These are phyloP conservation scores for Brachypalpus laphriformis DNA, from an alignment of 2,888 invertebrate genomes.

Conservation along the genomic window DNA sequence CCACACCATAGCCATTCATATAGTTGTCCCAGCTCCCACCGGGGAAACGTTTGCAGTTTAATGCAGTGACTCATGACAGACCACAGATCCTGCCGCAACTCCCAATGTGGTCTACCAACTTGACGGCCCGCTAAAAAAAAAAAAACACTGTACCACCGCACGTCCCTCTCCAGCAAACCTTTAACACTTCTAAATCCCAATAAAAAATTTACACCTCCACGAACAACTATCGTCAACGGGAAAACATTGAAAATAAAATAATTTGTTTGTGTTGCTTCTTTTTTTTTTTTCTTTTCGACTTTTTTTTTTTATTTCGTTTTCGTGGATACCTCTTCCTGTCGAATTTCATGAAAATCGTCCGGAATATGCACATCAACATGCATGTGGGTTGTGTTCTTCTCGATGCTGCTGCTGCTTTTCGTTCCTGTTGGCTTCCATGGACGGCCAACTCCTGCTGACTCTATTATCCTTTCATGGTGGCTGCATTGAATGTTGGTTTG, in stretches of 20 bases:
- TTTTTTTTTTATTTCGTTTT: constrained; percentile 16
- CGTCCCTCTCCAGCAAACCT: constrained; percentile 6
- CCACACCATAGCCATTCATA: neutral
- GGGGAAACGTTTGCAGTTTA: constrained; percentile 63
- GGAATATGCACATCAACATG: constrained; percentile 51
- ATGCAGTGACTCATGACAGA: constrained; percentile 71
- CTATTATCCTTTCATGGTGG: constrained; percentile 73
- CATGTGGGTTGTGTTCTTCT: constrained; percentile 8
- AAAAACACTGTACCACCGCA: constrained; percentile 4
- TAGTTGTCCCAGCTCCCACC: neutral
- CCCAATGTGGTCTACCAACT: constrained; percentile 65
- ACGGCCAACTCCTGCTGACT: constrained; percentile 35
- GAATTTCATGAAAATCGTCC: constrained; percentile 64
- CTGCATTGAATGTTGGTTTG: constrained; percentile 70
- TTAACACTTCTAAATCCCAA: constrained; percentile 72
- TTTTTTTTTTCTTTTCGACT: constrained; percentile 19
- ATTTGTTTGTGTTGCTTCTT: constrained; percentile 68
- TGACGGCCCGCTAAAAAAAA: constrained; percentile 37
- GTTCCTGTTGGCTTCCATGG: constrained; percentile 36
- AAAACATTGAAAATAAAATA: constrained; percentile 73
- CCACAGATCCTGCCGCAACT: constrained; percentile 55
- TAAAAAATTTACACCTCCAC: constrained; percentile 69
- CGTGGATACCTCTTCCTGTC: constrained; percentile 58
- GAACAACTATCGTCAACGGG: constrained; percentile 57
- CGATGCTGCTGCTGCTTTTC: constrained; percentile 22